Percentiles rank a stretch among this genome's conserved stretches.
Conservation (phyloP, 2,797 vertebrate species). For the Cichlasoma orientale region DNA sequence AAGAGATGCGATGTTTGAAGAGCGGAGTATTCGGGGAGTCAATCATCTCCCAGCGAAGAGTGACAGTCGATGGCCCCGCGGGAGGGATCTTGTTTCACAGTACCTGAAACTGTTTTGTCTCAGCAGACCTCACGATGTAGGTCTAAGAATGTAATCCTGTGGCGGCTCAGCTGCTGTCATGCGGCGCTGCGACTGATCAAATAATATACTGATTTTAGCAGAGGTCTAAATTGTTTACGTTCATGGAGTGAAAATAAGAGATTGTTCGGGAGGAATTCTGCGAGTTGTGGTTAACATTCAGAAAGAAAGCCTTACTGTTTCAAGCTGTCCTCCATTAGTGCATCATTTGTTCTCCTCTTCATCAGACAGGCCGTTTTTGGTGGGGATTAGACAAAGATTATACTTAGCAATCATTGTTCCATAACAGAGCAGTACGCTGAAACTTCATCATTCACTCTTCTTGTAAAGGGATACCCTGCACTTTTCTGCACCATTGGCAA, state of each 20-base stretch:
- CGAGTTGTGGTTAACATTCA: conserved; percentile 18
- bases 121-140: conserved; percentile 30
- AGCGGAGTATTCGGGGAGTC: conserved; percentile 47
- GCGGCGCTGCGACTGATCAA: conserved; percentile 37
- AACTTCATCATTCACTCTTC: conserved; percentile 45
- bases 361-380: conserved; percentile 62
- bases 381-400: conserved; percentile 61
- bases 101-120: conserved; percentile 63
- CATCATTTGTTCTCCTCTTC: conserved; percentile 57
- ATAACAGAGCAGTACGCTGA: conserved; percentile 3
- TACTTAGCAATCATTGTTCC: conserved; percentile 55
- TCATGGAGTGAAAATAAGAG: conserved; percentile 37
- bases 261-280: conserved; percentile 10
- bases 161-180: conserved; percentile 36
- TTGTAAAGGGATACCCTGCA: conserved; percentile 72
- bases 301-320: conserved; percentile 23
- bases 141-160: conserved; percentile 32
- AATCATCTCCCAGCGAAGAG: conserved; percentile 51
- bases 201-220: conserved; percentile 37
- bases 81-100: conserved; percentile 60
- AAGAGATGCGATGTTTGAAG: conserved; percentile 61
- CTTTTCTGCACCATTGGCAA: conserved; percentile 72
- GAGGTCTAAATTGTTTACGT: not conserved
- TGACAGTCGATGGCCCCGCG: conserved; percentile 51
- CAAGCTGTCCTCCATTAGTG: conserved; percentile 52